phyloP scores from a whole-genome alignment of 2,113 vertebrate genomes.

The Eudyptes chrysolophus region DNA sequence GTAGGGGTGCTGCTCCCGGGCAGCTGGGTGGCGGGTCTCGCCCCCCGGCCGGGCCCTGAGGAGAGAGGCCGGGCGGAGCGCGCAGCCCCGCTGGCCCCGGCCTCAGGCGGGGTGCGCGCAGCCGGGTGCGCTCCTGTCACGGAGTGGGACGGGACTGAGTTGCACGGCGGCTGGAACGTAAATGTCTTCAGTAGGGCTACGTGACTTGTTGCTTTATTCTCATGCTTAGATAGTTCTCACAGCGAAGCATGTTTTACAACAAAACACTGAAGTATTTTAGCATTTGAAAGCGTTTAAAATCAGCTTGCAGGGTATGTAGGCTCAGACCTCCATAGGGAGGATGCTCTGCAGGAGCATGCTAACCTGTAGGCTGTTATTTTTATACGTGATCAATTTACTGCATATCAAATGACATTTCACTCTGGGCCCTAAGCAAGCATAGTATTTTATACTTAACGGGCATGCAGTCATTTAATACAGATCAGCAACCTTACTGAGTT shows the following conservation, averaged over 20 bases:
- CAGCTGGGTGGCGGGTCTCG: no score
- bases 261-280: rapidly evolving
- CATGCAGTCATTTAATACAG: no score
- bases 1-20: not conserved
- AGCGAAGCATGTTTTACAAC: rapidly evolving
- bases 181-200: rapidly evolving
- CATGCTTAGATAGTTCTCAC: rapidly evolving
- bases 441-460: rapidly evolving
- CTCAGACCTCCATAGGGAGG: rapidly evolving
- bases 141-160: no score
- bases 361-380: not conserved
- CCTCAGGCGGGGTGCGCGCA: not conserved
- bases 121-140: not conserved
- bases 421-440: rapidly evolving
- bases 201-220: rapidly evolving
- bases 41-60: not conserved
- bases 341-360: not conserved
- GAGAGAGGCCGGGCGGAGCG: not conserved
- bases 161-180: rapidly evolving
- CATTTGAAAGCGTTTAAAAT: not conserved
- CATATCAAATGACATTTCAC: rapidly evolving
- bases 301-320: rapidly evolving
- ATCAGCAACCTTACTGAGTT: not conserved
- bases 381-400: rapidly evolving
- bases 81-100: not conserved